Evolutionary conservation across 2,113 vertebrate species (phyloP), one percentile per base, ranked within the genome.

Genomic region (Regulus satrapa): DNA sequence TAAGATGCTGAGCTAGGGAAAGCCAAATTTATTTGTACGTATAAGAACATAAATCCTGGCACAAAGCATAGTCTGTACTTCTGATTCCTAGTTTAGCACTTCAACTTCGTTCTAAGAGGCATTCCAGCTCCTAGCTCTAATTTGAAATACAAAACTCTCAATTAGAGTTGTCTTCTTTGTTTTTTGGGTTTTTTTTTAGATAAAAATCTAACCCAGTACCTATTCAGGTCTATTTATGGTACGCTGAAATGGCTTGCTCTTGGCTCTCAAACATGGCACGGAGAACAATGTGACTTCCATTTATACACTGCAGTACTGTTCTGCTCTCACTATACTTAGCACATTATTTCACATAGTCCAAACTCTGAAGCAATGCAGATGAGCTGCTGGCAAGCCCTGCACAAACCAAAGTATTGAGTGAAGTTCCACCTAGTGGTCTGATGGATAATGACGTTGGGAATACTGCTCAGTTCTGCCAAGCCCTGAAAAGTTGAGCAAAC

Each of bases 341-440:
- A 88, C 63, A 81, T 77, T 85, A 81, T 84, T 95, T 72, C 88
- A 67, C 16, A 11, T 1, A 21, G 72, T 46, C 80, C 84, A 78
- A 91, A 76, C 61, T 67, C 66, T 61, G 88, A 84, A 92, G 82
- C 66, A 72, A 69, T 28, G 87, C 66, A 68, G 84, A 91, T 68
- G 78, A 82, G 45, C 52, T 8, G 8, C 58, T n/a, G 69, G 48
- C 64, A 84, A 81, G 76, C 84, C 62, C 85, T 18, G 80, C 36
- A 18, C 46, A 67, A 38, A 58, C 69, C 2, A 2, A 73, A 74
- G 7, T 1, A 29, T 11, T 56, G 87, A 85, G 49, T 64, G 58
- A 92, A 76, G 94, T 94, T 95, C 96, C 96, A 95, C 52, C 95
- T 96, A 89, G 93, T 66, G 94, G 95, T 41, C 31, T 67, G 74